Base-by-base conservation (phyloP, 2,113 vertebrate genomes). In the Callopanchax toddi region DNA sequence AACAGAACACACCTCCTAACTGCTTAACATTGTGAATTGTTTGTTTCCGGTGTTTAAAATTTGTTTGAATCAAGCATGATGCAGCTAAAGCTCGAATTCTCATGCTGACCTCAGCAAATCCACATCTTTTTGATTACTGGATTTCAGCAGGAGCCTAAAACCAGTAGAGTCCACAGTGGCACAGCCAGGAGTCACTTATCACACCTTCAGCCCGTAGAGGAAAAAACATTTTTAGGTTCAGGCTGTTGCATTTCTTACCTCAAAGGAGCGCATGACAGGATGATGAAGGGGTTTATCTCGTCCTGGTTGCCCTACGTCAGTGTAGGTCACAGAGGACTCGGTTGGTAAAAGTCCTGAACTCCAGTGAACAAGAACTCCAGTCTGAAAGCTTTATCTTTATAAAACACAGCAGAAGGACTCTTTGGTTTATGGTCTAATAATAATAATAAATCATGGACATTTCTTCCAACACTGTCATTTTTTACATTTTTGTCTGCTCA, bases 221-320 rank as follows among this genome's bases (percentile, higher is more conserved):
- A 54, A 63, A 46, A 62, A 68, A 60, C 55, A 26, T 59, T 76
- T 71, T 69, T 32, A 59, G 62, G 49, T 71, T 10, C 0, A 1
- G 53, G 36, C 2, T 40, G 39, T 44, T 66, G 37, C 54, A 26
- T 68, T 26, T 10, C 21, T 11, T 36, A 60, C 65, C 79, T 76
- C 71, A 67, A 43, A 78, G 64, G 67, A 56, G 7, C 39, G 46
- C 50, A 43, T 81, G 82, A 81, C 82, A 85, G 60, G 49, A 79
- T 85, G 82, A 85, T 85, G 82, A 85, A 87, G 74, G 44, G 34
- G 40, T 68, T 78, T 40, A 62, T 60, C 52, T 60, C 37, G 42
- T 69, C 55, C 53, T 69, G 68, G 75, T 82, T 78, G 65, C 23
- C 46, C 77, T 56, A 53, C 52, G 76, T 68, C 59, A 70, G 40